These are phyloP conservation scores for Catagonus wagneri DNA, from an alignment of 2,113 vertebrate species.

Conservation along the genomic window DNA sequence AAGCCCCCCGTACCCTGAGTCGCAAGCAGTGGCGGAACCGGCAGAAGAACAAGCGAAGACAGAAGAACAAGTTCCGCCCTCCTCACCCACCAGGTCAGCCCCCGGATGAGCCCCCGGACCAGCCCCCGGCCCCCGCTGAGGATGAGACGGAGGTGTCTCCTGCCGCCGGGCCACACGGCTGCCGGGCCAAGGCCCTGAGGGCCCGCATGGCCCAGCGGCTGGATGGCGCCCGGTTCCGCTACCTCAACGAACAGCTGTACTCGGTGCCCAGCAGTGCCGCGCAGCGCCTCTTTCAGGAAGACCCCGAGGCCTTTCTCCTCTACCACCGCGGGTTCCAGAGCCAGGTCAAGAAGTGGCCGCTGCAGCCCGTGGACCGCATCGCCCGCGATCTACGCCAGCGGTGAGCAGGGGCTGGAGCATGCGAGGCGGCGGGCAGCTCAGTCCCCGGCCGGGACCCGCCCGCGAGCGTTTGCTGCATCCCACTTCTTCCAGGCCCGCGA, in stretches of 20 bases:
- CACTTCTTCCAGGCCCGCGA: constrained; percentile 86
- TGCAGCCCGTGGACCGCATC: constrained; percentile 92
- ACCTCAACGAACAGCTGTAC: constrained; percentile 95
- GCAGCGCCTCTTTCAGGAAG: constrained; percentile 89
- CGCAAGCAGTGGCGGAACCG: constrained; percentile 84
- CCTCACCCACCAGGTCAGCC: not conserved
- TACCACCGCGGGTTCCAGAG: constrained; percentile 94
- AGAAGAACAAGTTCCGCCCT: constrained; percentile 79
- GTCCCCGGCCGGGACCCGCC: not conserved
- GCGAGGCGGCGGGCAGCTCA: not conserved
- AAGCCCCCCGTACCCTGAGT: constrained; percentile 27
- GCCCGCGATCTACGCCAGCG: constrained; percentile 89
- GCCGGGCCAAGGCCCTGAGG: constrained; percentile 84
- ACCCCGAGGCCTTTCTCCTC: constrained; percentile 90
- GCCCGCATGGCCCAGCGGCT: constrained; percentile 92
- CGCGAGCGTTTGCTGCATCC: not conserved
- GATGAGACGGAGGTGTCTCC: constrained; percentile 36
- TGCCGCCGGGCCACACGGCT: not conserved
- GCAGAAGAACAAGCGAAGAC: constrained; percentile 82
- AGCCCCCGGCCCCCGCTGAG: not conserved
- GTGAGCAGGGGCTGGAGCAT: constrained; percentile 84
- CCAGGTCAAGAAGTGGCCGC: constrained; percentile 93
- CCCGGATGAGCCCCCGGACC: no score
- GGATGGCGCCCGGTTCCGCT: constrained; percentile 93
- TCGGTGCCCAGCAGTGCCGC: constrained; percentile 90